Percentiles rank a stretch among this genome's conserved stretches.
Conservation (phyloP, 2,888 invertebrate species). For the Synanthedon formicaeformis region DNA sequence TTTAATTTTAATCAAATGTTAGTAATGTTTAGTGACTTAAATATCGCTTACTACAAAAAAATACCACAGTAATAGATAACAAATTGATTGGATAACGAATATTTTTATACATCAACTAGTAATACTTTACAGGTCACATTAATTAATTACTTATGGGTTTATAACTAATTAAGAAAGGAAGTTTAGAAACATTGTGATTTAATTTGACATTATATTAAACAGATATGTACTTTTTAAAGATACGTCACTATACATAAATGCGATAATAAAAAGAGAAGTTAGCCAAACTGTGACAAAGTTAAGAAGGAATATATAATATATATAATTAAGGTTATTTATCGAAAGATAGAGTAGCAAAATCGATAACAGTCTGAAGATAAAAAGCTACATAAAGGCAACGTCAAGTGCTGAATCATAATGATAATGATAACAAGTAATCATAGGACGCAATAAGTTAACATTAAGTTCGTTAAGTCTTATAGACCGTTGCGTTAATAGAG, state of each 20-base stretch:
- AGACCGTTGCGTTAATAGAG: constrained; percentile 42
- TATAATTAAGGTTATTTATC: not conserved
- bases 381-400: not conserved
- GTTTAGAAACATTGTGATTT: constrained; percentile 26
- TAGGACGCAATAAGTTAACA: constrained; percentile 21
- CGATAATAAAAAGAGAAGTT: too few species aligned
- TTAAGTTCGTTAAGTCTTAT: constrained; percentile 28
- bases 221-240: constrained; percentile 51
- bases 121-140: constrained; percentile 43
- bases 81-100: constrained; percentile 1
- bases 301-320: too few species aligned
- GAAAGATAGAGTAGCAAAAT: not conserved
- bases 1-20: too few species aligned
- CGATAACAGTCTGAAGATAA: not conserved
- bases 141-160: constrained; percentile 11
- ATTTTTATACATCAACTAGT: constrained; percentile 35
- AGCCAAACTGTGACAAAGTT: too few species aligned
- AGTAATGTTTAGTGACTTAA: too few species aligned
- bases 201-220: constrained; percentile 46
- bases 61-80: not conserved
- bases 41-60: too few species aligned
- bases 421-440: not conserved
- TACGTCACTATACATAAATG: not conserved
- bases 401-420: not conserved
- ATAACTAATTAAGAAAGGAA: constrained; percentile 7